Base-by-base conservation (phyloP, 1,140 invertebrate genomes). In the Mesaphorura yosii region DNA sequence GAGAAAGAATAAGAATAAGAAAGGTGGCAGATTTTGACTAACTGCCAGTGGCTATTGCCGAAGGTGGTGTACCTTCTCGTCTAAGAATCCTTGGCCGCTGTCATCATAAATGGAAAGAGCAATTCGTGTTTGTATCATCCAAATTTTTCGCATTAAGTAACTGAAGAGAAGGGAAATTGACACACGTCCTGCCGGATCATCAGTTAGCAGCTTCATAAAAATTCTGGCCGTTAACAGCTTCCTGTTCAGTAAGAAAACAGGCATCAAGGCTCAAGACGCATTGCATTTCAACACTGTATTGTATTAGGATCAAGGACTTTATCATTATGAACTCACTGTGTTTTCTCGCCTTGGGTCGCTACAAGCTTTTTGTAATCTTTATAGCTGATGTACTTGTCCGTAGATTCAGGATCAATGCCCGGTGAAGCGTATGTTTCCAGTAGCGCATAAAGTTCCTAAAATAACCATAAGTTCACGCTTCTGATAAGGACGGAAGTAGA, bases 71-170 rank as follows among this genome's bases (percentile, higher is more conserved):
- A 87, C 86, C 59, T 79, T 76, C 76, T 95, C 90, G 58, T 83
- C 80, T 0, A 96, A 74, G 70, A 86, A 95, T 17, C 93, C 92
- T 65, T 90, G 84, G 0, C 92, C 93, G 15, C 83, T 82, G 5
- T 85, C 82, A 74, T 98, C 93, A 69, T 94, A 96, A 5, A 95
- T 71, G 0, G 89, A 92, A 5, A 96, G 72, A 0, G 88, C 88
- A 57, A 96, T 89, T 65, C 90, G 74, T 1, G 89, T 94, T 69
- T 96, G 90, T 65, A 88, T 83, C 6, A 93, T 70, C 89, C 90
- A 95, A 3, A 91, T 84, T 69, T 93, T 88, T 19, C 87, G 75
- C 88, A 96, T 94, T 0, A 91, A 82, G 69, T 95, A 96, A 64
- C 94, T 94, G 67, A 94, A 95, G 39, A 96, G 75, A 7, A 86